Evolutionary conservation across 2,797 vertebrate species (phyloP), one percentile per base, ranked within the genome.

Genomic region (Ptychadena robeensis): DNA sequence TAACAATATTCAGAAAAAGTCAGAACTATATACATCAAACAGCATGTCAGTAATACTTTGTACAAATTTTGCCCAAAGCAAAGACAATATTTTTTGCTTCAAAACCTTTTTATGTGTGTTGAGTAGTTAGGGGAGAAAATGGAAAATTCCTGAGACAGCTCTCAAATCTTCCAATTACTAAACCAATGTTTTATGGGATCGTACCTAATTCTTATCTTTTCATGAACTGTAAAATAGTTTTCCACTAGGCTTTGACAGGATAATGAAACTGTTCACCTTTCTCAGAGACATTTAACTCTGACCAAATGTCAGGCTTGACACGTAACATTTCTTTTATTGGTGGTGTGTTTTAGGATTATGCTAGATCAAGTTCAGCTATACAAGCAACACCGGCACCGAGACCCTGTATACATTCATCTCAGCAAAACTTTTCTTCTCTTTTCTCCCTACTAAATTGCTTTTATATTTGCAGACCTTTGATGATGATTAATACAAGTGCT

Each of bases 231-330:
- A 75, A 78, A 79, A 75, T 64, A 75, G 71, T 80, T 85, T 85
- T 80, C 70, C 71, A 80, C 37, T 2, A 75, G 57, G 57, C 38
- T 85, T 68, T 85, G 71, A 75, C 38, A 28, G 82, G 78, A 85
- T 85, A 85, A 80, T 85, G 22, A 75, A 80, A 85, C 82, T 75
- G 73, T 80, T 75, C 77, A 80, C 78, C 77, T 80, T 85, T 85
- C 77, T 80, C 35, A 64, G 74, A 80, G 82, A 75, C 82, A 74
- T 85, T 85, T 85, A 85, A 85, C 78, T 80, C 82, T 64, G 65
- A 74, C 77, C 82, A 80, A 85, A 85, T 80, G 70, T 85, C 77
- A 80, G 77, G 14, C 72, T 80, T 37, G 72, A 70, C 80, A 77
- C 37, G 37, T 73, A 80, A 85, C 82, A 75, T 85, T 76, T 44